These are phyloP conservation scores for Amiota mariae DNA, from an alignment of 2,888 invertebrate genomes.

Conservation along the genomic window DNA sequence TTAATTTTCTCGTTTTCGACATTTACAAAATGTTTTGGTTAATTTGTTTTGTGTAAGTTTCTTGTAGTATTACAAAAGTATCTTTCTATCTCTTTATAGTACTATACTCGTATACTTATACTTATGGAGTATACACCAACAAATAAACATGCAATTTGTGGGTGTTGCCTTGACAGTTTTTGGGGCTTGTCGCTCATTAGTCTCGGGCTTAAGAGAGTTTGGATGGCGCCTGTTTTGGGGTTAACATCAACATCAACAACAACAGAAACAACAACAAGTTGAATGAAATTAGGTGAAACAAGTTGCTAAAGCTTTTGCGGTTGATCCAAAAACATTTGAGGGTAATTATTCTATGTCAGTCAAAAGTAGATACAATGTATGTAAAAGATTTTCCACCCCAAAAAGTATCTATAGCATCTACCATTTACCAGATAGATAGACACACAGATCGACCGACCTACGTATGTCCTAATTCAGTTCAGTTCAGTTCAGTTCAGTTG, in stretches of 20 bases:
- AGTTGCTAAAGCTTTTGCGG: neutral
- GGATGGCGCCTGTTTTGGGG: constrained; percentile 34
- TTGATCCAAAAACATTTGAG: neutral
- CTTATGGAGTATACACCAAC: too few species aligned
- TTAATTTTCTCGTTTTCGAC: constrained; percentile 58
- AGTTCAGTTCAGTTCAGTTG: neutral
- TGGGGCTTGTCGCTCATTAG: constrained; percentile 63
- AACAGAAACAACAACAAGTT: too few species aligned
- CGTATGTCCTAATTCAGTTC: neutral
- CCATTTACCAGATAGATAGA: neutral
- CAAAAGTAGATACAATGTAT: neutral
- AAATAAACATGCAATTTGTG: constrained; percentile 41
- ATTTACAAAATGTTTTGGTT: constrained; percentile 66
- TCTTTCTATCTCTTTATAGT: too few species aligned
- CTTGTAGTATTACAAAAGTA: neutral
- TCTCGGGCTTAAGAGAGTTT: constrained; percentile 54
- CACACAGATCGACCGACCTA: too few species aligned
- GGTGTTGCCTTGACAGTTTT: constrained; percentile 63
- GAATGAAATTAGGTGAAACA: constrained; percentile 5
- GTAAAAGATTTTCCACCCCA: too few species aligned
- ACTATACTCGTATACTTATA: too few species aligned
- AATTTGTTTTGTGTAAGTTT: constrained; percentile 57
- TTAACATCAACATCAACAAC: neutral
- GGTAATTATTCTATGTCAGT: constrained; percentile 12
- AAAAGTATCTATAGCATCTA: neutral